Evolutionary conservation across 2,888 invertebrate genomes (phyloP).

Genomic region (Mamestra brassicae): DNA sequence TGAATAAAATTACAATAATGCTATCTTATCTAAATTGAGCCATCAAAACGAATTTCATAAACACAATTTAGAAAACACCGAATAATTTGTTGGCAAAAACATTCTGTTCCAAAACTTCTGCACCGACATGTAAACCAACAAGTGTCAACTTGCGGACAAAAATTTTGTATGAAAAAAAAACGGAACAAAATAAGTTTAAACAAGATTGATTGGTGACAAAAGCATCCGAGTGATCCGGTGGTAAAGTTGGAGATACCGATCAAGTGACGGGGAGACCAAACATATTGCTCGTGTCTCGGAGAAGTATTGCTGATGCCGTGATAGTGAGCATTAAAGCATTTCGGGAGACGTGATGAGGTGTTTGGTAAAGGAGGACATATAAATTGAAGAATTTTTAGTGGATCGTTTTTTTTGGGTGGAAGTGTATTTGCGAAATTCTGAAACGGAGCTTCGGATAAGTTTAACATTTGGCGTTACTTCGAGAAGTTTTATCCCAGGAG

Average conservation of each 20-base stretch:
- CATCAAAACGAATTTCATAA: background rate
- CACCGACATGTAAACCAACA: slow-evolving; percentile 18
- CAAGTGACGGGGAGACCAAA: slow-evolving; percentile 38
- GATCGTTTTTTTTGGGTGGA: background rate
- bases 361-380: background rate
- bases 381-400: slow-evolving; percentile 2
- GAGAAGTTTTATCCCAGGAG: background rate
- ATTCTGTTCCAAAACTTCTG: slow-evolving; percentile 9
- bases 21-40: background rate
- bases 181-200: slow-evolving; percentile 40
- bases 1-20: slow-evolving; percentile 6
- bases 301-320: slow-evolving; percentile 58
- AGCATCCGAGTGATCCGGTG: slow-evolving; percentile 50
- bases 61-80: background rate
- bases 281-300: slow-evolving; percentile 47
- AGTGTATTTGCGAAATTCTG: background rate
- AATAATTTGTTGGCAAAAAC: background rate
- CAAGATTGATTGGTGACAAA: slow-evolving; percentile 60
- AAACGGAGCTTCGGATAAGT: background rate
- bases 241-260: slow-evolving; percentile 58
- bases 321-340: slow-evolving; percentile 37
- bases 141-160: slow-evolving; percentile 42
- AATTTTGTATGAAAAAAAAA: slow-evolving; percentile 19
- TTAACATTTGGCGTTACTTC: background rate
- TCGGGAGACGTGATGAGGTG: slow-evolving; percentile 16